Percentiles rank a stretch among this genome's conserved stretches.
phyloP scores from a whole-genome alignment of 2,113 vertebrate species.

The Neopipo cinnamomea region DNA sequence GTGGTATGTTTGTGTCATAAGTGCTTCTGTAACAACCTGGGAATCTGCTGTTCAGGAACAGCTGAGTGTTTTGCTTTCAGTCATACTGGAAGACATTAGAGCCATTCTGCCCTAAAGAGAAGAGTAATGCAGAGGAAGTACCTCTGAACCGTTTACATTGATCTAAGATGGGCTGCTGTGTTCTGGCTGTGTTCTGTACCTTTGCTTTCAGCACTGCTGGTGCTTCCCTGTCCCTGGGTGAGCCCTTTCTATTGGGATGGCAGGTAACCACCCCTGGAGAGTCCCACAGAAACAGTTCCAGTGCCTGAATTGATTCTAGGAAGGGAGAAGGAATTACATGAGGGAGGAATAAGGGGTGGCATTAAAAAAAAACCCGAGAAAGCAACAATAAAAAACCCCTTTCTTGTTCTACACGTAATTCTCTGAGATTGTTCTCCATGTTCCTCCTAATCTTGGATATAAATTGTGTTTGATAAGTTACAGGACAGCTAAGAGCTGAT shows the following conservation, averaged over 20 bases:
- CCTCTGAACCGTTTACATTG: not conserved
- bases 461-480: not conserved
- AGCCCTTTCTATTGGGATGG: not conserved
- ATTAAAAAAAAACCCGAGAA: not conserved
- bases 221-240: not conserved
- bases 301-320: not conserved
- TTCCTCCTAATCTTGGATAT: not conserved
- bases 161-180: not conserved
- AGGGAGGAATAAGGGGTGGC: not conserved
- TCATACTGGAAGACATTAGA: not conserved
- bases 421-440: rapidly evolving
- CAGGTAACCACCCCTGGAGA: not conserved
- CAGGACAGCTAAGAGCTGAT: not conserved
- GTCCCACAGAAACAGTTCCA: not conserved
- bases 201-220: not conserved
- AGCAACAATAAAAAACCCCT: no score
- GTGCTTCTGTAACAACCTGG: not conserved
- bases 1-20: not conserved
- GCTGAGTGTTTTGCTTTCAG: not conserved
- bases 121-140: not conserved
- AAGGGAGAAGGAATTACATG: not conserved
- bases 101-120: not conserved
- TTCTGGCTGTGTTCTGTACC: not conserved
- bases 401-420: not conserved
- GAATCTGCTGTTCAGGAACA: not conserved